Evolutionary conservation across 2,888 invertebrate genomes (phyloP), one percentile per base, ranked within the genome.

Genomic region (Furcula furcula): DNA sequence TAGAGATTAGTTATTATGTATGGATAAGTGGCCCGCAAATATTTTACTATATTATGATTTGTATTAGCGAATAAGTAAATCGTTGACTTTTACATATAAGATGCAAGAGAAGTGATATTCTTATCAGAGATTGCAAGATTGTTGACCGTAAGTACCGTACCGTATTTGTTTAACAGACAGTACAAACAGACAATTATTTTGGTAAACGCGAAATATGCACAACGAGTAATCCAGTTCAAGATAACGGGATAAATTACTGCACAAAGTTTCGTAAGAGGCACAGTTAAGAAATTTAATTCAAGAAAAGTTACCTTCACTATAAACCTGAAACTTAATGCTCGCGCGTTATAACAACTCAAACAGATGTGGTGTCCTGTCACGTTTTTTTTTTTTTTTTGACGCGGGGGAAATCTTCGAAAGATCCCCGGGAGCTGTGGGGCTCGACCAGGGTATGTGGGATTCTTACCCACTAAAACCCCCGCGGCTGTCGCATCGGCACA

Each of bases 281-380:
- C 51, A 31, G 32, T 36, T 34, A 34, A 36, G 28, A 47, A 36
- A 51, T 29, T 12, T 7, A n/a, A n/a, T 12, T 13, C 2, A n/a
- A 34, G 16, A 39, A 50, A 37, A 19, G 33, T 23, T 34, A 22
- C 37, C 36, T 35, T 48, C 32, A 37, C 23, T 38, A 45, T 53
- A 42, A 53, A 53, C 27, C 42, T 36, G 23, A 31, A 45, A 50
- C 40, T 50, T 56, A 40, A 56, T 50, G 45, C 40, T 34, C 31
- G 46, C 36, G 40, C 50, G 43, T 38, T n/a, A 47, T 47, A 42
- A 44, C 44, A 41, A 42, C 42, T n/a, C n/a, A n/a, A n/a, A 33
- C 5, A 61, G 56, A 46, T 46, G 54, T 56, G 62, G 43, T 55
- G 43, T 58, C 58, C 56, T 65, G 64, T 70, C 71, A 71, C 39